Evolutionary conservation across 2,113 vertebrate species (phyloP).

Genomic region (Phalacrocorax pelagicus): DNA sequence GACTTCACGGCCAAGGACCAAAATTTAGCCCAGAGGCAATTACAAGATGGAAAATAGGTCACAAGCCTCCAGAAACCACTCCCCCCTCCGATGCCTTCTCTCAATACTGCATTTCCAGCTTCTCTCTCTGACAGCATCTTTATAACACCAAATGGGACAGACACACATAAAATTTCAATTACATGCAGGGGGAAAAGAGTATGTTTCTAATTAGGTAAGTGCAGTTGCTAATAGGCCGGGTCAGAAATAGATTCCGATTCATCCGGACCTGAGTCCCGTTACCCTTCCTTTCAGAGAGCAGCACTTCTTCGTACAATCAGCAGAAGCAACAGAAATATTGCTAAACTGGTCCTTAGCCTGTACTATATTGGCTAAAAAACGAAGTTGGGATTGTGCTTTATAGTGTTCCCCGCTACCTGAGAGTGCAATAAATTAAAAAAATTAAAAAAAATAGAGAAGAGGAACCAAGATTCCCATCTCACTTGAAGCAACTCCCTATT

Average conservation of each 20-base stretch:
- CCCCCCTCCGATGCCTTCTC: rapidly evolving
- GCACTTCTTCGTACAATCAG: background rate
- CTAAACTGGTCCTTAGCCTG: background rate
- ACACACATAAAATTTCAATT: background rate
- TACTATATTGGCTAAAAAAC: background rate
- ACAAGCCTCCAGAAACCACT: background rate
- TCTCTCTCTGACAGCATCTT: background rate
- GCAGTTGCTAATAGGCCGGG: background rate
- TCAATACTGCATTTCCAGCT: background rate
- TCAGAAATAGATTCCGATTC: background rate
- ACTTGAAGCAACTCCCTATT: background rate
- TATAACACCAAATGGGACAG: background rate
- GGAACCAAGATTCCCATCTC: background rate
- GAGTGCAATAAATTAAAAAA: background rate
- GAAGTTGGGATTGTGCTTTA: background rate
- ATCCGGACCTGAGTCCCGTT: rapidly evolving
- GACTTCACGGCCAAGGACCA: background rate
- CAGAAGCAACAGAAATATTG: background rate
- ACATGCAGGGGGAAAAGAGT: background rate
- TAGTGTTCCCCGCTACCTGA: background rate
- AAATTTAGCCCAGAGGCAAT: background rate
- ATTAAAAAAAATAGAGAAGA: background rate
- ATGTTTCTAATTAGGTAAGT: background rate
- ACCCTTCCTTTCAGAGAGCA: background rate
- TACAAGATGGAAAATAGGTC: background rate